Percentiles rank a stretch among this genome's conserved stretches.
Evolutionary conservation across 2,888 invertebrate species (phyloP).

Genomic region (Aelia acuminata): DNA sequence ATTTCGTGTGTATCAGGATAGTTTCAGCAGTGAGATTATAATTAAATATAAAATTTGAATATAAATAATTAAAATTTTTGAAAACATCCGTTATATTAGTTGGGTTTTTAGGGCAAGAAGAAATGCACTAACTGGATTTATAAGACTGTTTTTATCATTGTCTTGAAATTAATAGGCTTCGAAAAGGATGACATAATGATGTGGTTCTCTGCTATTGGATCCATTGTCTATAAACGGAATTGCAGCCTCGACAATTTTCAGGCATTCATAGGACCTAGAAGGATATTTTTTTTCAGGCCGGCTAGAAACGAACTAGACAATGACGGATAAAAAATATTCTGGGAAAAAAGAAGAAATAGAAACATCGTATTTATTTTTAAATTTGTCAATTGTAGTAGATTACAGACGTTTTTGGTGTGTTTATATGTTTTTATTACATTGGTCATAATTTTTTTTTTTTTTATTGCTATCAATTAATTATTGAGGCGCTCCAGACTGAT

Average conservation of each 20-base stretch:
- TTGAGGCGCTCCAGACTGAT: not conserved
- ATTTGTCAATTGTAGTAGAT: too few relatives aligned
- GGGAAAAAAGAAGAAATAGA: not conserved
- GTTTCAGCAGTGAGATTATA: too few relatives aligned
- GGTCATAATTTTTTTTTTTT: not conserved
- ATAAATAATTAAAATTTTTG: too few relatives aligned
- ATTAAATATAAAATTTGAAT: too few relatives aligned
- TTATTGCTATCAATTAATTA: not conserved
- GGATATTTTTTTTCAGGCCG: constrained; percentile 32
- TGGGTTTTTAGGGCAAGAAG: not conserved
- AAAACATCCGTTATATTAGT: too few relatives aligned
- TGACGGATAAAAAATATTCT: not conserved
- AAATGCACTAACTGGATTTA: not conserved
- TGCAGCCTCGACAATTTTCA: constrained; percentile 33
- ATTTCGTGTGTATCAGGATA: too few relatives aligned
- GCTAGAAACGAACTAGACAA: not conserved
- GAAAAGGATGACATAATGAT: constrained; percentile 49
- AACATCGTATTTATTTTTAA: too few relatives aligned
- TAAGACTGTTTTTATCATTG: not conserved
- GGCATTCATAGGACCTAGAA: constrained; percentile 23
- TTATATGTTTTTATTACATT: too few relatives aligned
- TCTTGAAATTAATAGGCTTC: constrained; percentile 17
- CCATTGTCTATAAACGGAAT: constrained; percentile 45
- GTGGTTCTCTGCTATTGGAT: constrained; percentile 24
- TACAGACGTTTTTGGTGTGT: too few relatives aligned